Percentiles rank a stretch among this genome's conserved stretches.
Evolutionary conservation across 2,797 vertebrate species (phyloP).

Genomic region (Gallirallus australis): DNA sequence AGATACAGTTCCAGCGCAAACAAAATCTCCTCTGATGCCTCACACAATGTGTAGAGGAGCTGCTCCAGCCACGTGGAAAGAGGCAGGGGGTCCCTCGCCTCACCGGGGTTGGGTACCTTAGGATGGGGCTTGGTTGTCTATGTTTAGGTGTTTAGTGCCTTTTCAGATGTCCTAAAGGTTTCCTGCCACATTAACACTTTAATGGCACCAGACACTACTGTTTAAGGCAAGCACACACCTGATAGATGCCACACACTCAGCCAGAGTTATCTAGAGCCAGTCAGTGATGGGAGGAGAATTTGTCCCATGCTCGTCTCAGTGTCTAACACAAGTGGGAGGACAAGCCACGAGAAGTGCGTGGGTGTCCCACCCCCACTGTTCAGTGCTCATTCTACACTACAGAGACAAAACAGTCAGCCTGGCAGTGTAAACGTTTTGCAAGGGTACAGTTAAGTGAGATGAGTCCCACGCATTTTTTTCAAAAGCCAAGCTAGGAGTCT

Average conservation of each 20-base stretch:
- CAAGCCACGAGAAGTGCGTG: background rate
- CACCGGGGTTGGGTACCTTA: background rate
- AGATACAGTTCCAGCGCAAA: background rate
- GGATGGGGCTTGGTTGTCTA: background rate
- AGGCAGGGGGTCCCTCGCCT: background rate
- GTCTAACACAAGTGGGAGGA: background rate
- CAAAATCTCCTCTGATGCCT: background rate
- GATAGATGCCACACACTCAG: background rate
- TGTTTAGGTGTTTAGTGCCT: background rate
- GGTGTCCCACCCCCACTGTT: background rate
- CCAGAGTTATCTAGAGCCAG: background rate
- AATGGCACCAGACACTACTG: background rate
- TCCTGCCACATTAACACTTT: background rate
- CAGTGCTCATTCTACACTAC: rapidly evolving
- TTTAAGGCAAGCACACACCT: background rate
- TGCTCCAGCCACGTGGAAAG: rapidly evolving
- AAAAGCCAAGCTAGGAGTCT: background rate
- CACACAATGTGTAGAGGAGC: background rate
- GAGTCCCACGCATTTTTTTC: background rate
- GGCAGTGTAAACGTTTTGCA: background rate
- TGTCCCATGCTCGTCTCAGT: background rate
- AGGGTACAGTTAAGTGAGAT: background rate
- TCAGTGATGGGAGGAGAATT: background rate
- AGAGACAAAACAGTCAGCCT: background rate
- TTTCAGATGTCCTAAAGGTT: background rate